These are phyloP conservation scores for Stegostoma tigrinum DNA, from an alignment of 2,113 vertebrate genomes.

Conservation along the genomic window DNA sequence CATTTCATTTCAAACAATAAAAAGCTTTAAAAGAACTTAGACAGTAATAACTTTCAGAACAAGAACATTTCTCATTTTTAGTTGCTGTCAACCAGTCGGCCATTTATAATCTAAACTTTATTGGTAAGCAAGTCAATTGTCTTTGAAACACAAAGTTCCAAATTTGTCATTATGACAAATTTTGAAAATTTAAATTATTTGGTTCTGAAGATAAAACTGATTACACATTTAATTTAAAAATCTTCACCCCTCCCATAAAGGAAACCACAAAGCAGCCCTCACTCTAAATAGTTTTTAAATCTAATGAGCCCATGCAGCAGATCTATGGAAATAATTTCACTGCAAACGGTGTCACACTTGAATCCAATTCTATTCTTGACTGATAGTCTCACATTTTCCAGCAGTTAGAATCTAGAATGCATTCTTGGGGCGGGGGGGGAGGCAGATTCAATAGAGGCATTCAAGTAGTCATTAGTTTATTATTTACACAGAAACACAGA, in stretches of 20 bases:
- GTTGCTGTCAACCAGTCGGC: background rate
- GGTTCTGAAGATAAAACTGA: background rate
- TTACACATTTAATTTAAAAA: background rate
- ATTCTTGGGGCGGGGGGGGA: too few relatives aligned
- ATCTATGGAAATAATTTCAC: background rate
- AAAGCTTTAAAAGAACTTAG: too few relatives aligned
- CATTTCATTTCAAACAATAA: too few relatives aligned
- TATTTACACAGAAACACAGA: too few relatives aligned
- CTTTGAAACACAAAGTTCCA: background rate
- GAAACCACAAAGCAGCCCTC: background rate
- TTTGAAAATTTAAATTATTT: background rate
- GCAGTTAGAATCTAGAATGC: too few relatives aligned
- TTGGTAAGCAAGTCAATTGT: background rate
- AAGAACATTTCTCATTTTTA: too few relatives aligned
- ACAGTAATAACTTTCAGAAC: too few relatives aligned
- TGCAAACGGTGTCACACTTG: background rate
- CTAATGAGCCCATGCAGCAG: background rate
- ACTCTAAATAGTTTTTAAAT: background rate
- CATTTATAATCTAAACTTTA: background rate
- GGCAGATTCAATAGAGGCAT: too few relatives aligned
- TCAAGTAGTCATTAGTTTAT: too few relatives aligned
- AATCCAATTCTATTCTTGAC: background rate
- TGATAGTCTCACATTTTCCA: background rate
- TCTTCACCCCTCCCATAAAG: background rate
- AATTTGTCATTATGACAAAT: background rate